Conservation (phyloP, 92 coral and sea anemone species). For the Blastomussa wellsi region DNA sequence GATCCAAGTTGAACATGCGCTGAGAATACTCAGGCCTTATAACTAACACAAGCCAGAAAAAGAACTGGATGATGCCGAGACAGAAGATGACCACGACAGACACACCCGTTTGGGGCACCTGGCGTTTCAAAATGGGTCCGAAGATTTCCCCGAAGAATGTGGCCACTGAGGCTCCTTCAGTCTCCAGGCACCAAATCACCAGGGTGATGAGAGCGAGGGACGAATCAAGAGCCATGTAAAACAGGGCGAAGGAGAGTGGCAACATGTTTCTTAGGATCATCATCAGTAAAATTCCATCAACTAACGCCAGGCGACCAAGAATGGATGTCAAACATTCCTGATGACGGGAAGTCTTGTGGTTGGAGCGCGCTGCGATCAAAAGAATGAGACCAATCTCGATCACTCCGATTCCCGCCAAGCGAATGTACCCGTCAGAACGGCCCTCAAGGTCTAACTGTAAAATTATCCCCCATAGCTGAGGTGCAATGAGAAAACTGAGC, state of each 20-base stretch:
- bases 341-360: conserved; percentile 22
- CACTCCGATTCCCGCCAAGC: conserved; percentile 30
- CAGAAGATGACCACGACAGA: not conserved
- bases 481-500: conserved; percentile 17
- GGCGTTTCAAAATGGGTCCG: not conserved
- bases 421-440: conserved; percentile 46
- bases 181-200: conserved; percentile 42
- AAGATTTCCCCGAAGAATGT: conserved; percentile 26
- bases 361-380: conserved; percentile 44
- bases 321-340: conserved; percentile 37
- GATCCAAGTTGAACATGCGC: conserved; percentile 22
- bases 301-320: conserved; percentile 3
- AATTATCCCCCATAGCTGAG: conserved; percentile 46
- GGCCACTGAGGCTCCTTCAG: conserved; percentile 31
- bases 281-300: conserved; percentile 6
- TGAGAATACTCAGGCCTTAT: conserved; percentile 33
- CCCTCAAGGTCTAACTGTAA: conserved; percentile 31
- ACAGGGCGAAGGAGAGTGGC: conserved; percentile 33
- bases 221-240: conserved; percentile 42
- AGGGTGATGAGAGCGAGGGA: conserved; percentile 41
- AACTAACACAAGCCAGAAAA: conserved; percentile 29
- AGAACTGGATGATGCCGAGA: conserved; percentile 20
- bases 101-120: not conserved
- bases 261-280: conserved; percentile 27
- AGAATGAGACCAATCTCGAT: conserved; percentile 28